Base-by-base conservation (phyloP, 2,888 invertebrate species). In the Synanthedon tipuliformis region DNA sequence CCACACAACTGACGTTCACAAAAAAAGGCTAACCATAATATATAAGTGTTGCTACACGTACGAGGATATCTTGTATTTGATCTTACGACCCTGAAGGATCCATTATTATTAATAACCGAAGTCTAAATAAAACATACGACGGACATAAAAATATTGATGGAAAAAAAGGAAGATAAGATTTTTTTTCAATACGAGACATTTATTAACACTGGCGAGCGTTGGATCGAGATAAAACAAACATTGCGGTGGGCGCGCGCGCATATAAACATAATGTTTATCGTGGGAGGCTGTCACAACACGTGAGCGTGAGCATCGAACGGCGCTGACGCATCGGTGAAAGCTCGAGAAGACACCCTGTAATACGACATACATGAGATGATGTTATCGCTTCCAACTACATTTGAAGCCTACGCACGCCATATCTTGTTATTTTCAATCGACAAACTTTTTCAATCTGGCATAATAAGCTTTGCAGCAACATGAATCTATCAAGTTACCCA, bases 251-350 rank as follows among this genome's bases (percentile, higher is more conserved):
- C 82, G 82, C 82, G 82, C 78, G 75, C 79, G 81, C 78, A 79
- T 81, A 78, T 71, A 82, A 81, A 83, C 81, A 82, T 75, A 67
- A 66, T 78, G 74, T 81, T 82, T 83, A 86, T 81, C 83, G 84
- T 87, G 84, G 84, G 86, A 86, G 76, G 86, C 85, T 86, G 87
- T 86, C 86, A 86, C 82, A 87, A 87, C 84, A 86, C 68, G 71
- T 78, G 75, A 71, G 75, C 78, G 73, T 69, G 73, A 76, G 65
- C 77, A 72, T 61, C 64, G 65, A 61, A 49, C 12, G 49, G 59
- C 68, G 66, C 69, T 79, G 81, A 82, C 73, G 76, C 75, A 69
- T 66, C 70, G 80, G 85, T 82, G 84, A 85, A 85, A 85, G 85
- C 81, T 78, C 67, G 62, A 69, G 68, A 66, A 78, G 76, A 75